A percentile compares a stretch with the other conserved stretches of the same genome.
These are phyloP conservation scores for Octopus sinensis DNA, from an alignment of 1,140 invertebrate genomes.

Conservation along the genomic window DNA sequence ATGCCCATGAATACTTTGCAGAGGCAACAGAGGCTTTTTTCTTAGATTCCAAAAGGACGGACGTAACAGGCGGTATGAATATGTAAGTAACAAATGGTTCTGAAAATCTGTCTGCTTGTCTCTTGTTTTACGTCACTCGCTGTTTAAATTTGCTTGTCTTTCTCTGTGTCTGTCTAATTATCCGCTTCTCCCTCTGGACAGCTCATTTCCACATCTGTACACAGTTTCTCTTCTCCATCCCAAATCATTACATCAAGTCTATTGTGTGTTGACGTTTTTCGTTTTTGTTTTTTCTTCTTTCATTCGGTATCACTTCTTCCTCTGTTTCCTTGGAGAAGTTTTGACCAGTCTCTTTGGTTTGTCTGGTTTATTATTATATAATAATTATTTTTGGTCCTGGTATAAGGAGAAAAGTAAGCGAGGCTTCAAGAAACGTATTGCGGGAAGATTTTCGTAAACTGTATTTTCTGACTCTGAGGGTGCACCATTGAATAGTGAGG, in stretches of 20 bases:
- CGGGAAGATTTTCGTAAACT: too few species aligned
- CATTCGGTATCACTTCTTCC: too few species aligned
- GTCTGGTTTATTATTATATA: too few species aligned
- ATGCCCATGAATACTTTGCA: conserved; percentile 14
- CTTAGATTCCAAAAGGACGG: conserved; percentile 4
- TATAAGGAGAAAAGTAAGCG: too few species aligned
- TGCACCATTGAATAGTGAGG: too few species aligned
- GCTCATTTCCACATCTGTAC: not conserved
- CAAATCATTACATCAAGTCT: not conserved
- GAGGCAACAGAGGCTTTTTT: conserved; percentile 19
- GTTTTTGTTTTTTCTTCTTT: too few species aligned
- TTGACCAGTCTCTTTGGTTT: too few species aligned
- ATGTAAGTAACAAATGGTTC: conserved; percentile 10
- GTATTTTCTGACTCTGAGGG: too few species aligned
- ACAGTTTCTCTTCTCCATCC: not conserved
- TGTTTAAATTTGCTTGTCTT: not conserved
- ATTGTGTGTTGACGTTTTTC: not conserved
- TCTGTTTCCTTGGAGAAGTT: too few species aligned
- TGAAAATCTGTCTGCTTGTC: not conserved
- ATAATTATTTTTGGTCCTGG: too few species aligned
- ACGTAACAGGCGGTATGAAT: conserved; percentile 14
- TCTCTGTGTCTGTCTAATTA: not conserved
- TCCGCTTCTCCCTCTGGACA: not conserved
- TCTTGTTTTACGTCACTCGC: not conserved
- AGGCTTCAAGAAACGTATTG: too few species aligned